Conservation (phyloP, 2,113 vertebrate species). For the Poicephalus meyeri region DNA sequence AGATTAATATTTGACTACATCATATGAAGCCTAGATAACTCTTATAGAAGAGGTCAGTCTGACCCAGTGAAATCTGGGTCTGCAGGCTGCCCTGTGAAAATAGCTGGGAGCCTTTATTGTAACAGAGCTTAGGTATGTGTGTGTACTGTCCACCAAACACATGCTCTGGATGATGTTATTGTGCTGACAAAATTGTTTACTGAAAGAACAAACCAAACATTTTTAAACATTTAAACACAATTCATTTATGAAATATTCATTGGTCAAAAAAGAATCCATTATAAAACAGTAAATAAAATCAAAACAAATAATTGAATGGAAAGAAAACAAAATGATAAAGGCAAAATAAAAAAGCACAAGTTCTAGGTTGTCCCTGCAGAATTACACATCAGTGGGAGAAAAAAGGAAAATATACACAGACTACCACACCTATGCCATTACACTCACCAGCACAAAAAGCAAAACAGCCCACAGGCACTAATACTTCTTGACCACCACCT, state of each 20-base stretch:
- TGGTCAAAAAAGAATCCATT: slow-evolving; percentile 58
- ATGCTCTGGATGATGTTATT: slow-evolving; percentile 40
- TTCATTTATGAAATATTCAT: slow-evolving; percentile 68
- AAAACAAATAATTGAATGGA: slow-evolving; percentile 60
- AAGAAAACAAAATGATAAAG: slow-evolving; percentile 48
- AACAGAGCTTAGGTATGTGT: not conserved
- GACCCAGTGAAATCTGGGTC: not conserved
- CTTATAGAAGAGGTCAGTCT: not conserved
- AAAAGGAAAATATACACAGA: not conserved
- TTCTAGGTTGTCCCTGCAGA: not conserved
- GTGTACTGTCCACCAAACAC: slow-evolving; percentile 39
- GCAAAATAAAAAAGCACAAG: not conserved
- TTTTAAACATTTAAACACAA: slow-evolving; percentile 68
- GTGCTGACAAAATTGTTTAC: slow-evolving; percentile 62
- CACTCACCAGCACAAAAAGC: not conserved
- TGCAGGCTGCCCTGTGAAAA: not conserved
- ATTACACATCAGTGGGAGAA: not conserved
- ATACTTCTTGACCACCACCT: not conserved
- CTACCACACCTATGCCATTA: not conserved
- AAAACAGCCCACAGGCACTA: not conserved
- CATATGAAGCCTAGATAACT: not conserved
- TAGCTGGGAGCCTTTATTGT: not conserved
- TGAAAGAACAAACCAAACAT: slow-evolving; percentile 58
- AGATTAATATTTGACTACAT: not conserved
- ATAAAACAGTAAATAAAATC: slow-evolving; percentile 61